Conservation (phyloP, 2,888 invertebrate species). For the Mesochorus sp. region DNA sequence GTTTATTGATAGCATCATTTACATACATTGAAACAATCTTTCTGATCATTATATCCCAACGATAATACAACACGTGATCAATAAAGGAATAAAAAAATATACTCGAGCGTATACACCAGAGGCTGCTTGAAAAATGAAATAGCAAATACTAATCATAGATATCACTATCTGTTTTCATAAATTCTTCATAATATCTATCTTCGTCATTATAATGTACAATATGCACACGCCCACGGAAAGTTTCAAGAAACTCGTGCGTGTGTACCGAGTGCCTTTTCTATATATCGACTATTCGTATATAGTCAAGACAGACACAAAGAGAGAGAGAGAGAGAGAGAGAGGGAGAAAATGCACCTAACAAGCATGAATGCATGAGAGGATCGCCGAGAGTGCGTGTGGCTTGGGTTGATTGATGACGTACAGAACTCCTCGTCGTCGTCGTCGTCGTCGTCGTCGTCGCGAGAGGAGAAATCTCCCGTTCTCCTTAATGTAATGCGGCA, state of each 20-base stretch:
- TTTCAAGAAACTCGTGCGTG: not conserved
- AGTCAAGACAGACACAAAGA: no score
- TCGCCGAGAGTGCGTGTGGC: no score
- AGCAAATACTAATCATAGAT: not conserved
- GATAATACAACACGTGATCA: not conserved
- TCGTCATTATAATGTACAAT: not conserved
- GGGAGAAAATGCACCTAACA: no score
- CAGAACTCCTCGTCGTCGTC: no score
- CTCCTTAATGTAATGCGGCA: slow-evolving; percentile 2
- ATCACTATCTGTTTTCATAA: not conserved
- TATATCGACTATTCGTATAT: no score
- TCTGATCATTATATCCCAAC: not conserved
- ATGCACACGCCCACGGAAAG: slow-evolving; percentile 6
- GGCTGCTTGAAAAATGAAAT: not conserved
- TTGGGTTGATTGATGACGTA: no score
- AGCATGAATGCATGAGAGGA: no score
- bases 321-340: no score
- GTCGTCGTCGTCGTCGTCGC: slow-evolving; percentile 7
- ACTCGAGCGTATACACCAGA: not conserved
- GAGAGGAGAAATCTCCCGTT: not conserved
- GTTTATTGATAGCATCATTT: no score
- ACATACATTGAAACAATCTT: not conserved
- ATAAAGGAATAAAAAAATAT: not conserved
- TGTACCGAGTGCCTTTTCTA: no score
- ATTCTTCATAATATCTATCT: not conserved